These are phyloP conservation scores for Hyles lineata DNA, from an alignment of 2,888 invertebrate species.

Conservation along the genomic window DNA sequence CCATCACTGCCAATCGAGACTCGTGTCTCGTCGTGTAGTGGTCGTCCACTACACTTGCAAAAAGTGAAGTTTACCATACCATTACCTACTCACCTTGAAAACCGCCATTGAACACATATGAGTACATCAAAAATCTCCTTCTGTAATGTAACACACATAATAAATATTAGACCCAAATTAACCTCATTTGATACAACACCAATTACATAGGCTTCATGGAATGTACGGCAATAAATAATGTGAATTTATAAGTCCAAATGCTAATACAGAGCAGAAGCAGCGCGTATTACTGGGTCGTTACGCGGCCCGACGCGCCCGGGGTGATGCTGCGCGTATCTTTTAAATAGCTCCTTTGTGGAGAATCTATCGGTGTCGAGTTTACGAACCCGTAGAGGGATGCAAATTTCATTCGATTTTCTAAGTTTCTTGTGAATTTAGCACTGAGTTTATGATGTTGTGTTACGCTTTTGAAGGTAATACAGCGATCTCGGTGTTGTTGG, in stretches of 20 bases:
- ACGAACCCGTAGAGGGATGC: slow-evolving; percentile 48
- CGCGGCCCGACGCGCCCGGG: slow-evolving; percentile 45
- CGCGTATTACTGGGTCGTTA: slow-evolving; percentile 30
- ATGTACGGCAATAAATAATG: slow-evolving; percentile 1
- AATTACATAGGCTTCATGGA: background rate
- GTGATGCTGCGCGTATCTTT: slow-evolving; percentile 58
- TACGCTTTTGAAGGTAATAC: slow-evolving; percentile 14
- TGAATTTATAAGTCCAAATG: slow-evolving; percentile 5
- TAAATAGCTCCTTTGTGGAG: slow-evolving; percentile 64
- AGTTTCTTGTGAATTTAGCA: slow-evolving; percentile 15
- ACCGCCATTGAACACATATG: no score
- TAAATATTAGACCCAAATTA: no score
- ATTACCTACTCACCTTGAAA: no score
- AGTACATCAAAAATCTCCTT: no score
- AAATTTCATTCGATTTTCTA: slow-evolving; percentile 40
- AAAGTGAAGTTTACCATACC: no score
- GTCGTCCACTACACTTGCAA: no score
- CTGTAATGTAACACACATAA: no score
- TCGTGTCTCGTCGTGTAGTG: no score
- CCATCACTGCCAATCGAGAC: no score
- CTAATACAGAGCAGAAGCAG: slow-evolving; percentile 12
- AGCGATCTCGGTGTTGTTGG: no score
- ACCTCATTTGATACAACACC: background rate
- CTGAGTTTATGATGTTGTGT: slow-evolving; percentile 34
- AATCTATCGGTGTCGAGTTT: slow-evolving; percentile 53